Base-by-base conservation (phyloP, 2,113 vertebrate genomes). In the Mobula birostris region DNA sequence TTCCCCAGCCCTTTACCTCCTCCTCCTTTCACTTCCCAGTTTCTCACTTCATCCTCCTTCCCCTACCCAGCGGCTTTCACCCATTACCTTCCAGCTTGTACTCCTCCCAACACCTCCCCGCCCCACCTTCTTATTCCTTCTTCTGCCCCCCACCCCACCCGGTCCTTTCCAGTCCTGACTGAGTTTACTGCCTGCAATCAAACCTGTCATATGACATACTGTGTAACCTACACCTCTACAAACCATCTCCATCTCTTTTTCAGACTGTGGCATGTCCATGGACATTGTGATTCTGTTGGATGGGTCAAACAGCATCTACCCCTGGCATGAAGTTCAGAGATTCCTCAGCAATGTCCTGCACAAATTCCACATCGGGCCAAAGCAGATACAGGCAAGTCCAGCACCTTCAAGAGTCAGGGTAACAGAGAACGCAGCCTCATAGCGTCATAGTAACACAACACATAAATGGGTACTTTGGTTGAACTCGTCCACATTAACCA, bases 291-390 rank as follows among this genome's bases (percentile, higher is more conserved):
- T 99, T 0, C 98, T 99, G 24, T 96, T 99, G 95, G 99, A 99
- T 0, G 98, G 99, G 14, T 99, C 99, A 95, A 99, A 99, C 96
- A 99, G 99, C 95, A 99, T 99, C 96, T 99, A 99, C 95, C 99
- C 99, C 32, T 99, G 98, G 99, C 97, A 95, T 1, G 98, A 99
- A 95, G 99, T 99, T 94, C 98, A 99, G 96, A 98, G 98, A 27
- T 99, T 99, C 95, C 98, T 99, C 11, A 98, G 98, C 95, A 99
- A 98, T 97, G 96, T 99, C 95, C 98, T 99, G 95, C 97, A 97
- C 96, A 98, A 98, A 94, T 98, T 99, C 94, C 99, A 99, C 96
- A 98, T 99, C 24, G 98, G 98, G 48, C 97, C 98, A 0, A 98
- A 98, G 24, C 99, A 99, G 96, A 99, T 99, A 96, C 99, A 99